Evolutionary conservation across 2,888 invertebrate genomes (phyloP), one percentile per base, ranked within the genome.

Genomic region (Horisme vitalbata): DNA sequence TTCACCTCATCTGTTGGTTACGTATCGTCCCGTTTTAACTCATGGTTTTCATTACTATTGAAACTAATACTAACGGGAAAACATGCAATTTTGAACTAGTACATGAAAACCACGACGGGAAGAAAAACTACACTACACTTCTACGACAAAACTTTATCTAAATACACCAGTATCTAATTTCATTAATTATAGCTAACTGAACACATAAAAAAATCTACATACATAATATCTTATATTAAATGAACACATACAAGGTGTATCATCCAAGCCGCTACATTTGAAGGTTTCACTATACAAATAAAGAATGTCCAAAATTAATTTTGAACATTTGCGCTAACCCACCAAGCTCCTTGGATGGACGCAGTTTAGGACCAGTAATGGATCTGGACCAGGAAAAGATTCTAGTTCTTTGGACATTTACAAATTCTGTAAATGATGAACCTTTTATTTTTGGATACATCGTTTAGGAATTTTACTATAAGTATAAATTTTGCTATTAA

Each of bases 401-500:
- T 24, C 6, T 10, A 31, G 3, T 34, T 38, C 43, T 44, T 39
- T 44, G 44, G 44, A 31, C 12, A 39, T 38, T 44, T 27, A 37
- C 33, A 26, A 41, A 43, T 15, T 39, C 10, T 24, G 27, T 26
- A 20, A 30, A 20, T 24, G 37, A 33, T 24, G 13, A 32, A 21
- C 44, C 39, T 32, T 35, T 36, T 3, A 27, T 31, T 36, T 38
- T 20, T 34, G 24, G 34, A 39, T 41, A 28, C 24, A 32, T 32
- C 9, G 27, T 20, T 34, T 39, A 27, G 37, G 44, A 39, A 44
- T 44, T 44, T 44, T 9, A 35, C 44, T 49, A 49, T 6, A n/a
- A n/a, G n/a, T n/a, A 82, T 83, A 65, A 79, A 83, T 84, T 85
- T 79, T 71, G 72, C 69, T 71, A 75, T 62, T 67, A 65, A 68